Conservation (phyloP, 2,113 vertebrate species). For the Anolis sagrei region DNA sequence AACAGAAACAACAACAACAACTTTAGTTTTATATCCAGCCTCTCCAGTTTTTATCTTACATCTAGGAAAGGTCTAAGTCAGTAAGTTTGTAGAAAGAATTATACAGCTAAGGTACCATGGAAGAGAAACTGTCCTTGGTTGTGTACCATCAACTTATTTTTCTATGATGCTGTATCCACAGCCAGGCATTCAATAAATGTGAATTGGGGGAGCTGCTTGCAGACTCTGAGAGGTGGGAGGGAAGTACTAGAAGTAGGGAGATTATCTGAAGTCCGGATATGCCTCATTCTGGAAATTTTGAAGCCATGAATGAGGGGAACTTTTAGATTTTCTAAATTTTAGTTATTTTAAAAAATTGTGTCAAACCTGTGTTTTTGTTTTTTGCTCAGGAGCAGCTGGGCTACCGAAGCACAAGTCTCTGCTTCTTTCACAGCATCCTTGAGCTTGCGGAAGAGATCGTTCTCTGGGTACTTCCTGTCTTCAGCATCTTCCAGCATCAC, state of each 20-base stretch:
- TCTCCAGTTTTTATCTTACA: background rate
- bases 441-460: slow-evolving; percentile 89
- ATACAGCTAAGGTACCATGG: background rate
- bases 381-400: slow-evolving; percentile 94
- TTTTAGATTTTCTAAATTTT: no score
- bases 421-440: slow-evolving; percentile 96
- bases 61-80: background rate
- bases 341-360: background rate
- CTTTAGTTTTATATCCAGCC: no score
- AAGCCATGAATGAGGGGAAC: no score
- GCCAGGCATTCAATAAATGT: background rate
- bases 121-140: background rate
- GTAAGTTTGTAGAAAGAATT: background rate
- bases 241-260: background rate
- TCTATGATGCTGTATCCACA: background rate
- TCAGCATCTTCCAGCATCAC: slow-evolving; percentile 96
- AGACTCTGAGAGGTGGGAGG: no score
- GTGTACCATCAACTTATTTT: background rate
- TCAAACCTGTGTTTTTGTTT: slow-evolving; percentile 94
- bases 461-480: slow-evolving; percentile 96
- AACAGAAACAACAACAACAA: no score
- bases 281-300: no score
- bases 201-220: no score
- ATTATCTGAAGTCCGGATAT: background rate
- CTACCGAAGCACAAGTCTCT: slow-evolving; percentile 97